These are phyloP conservation scores for Girardinichthys multiradiatus DNA, from an alignment of 2,113 vertebrate species.

Conservation along the genomic window DNA sequence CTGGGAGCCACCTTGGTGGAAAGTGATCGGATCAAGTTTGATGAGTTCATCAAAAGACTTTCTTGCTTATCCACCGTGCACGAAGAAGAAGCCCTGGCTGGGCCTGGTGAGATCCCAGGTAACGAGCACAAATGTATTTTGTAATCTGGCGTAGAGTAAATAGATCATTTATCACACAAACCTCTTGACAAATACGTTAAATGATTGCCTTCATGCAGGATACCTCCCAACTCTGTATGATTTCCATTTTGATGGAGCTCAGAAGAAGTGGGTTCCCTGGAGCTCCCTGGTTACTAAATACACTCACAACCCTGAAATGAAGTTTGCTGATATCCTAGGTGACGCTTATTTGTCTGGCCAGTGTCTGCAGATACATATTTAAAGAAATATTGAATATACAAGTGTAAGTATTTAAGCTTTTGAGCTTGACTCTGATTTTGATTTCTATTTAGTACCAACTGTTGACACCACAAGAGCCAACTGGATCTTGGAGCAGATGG, in stretches of 20 bases:
- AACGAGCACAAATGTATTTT: conserved; percentile 12
- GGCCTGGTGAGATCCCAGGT: conserved; percentile 92
- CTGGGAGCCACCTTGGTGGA: conserved; percentile 89
- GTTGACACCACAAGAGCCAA: conserved; percentile 89
- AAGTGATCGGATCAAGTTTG: conserved; percentile 83
- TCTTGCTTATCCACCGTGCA: conserved; percentile 79
- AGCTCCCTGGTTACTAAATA: conserved; percentile 87
- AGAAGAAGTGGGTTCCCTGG: conserved; percentile 90
- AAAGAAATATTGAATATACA: background rate
- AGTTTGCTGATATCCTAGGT: conserved; percentile 94
- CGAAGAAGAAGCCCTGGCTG: conserved; percentile 78
- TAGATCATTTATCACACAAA: background rate
- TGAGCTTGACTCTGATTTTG: background rate
- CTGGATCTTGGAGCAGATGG: conserved; percentile 93
- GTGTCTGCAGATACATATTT: background rate
- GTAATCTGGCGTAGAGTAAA: background rate
- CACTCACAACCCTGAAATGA: conserved; percentile 80
- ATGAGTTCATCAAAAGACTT: conserved; percentile 85
- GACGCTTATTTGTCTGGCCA: conserved; percentile 16
- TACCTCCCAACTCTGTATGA: conserved; percentile 90
- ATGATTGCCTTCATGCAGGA: conserved; percentile 74
- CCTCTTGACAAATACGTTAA: background rate
- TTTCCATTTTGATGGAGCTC: conserved; percentile 88
- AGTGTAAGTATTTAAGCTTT: background rate
- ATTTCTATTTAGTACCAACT: conserved; percentile 86